Base-by-base conservation (phyloP, 2,888 invertebrate genomes). In the Drosophila atripex region DNA sequence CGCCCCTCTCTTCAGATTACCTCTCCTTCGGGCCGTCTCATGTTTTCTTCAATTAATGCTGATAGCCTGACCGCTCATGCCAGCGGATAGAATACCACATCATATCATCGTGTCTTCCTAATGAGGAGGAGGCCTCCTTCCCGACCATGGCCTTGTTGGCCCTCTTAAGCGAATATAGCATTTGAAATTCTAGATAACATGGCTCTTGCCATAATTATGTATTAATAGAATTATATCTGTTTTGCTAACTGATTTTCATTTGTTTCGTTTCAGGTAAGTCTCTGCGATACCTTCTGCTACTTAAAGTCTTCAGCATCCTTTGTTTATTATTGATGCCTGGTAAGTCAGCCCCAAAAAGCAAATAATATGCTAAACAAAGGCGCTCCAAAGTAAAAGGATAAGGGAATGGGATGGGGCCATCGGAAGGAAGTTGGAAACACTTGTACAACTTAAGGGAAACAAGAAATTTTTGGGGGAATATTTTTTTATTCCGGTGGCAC, bases 391-490 rank as follows among this genome's bases (percentile, higher is more conserved):
- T 21, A 49, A 49, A 50, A 9, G 28, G 46, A 35, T 32, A 32
- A 7, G 30, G 11, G 5, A 14, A 9, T n/a, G 47, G 45, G 18
- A 38, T 46, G 9, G 11, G 11, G 14, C 9, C 41, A 46, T 47
- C 38, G 38, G 46, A 49, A 43, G 54, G 45, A 45, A 59, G 58
- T 59, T 57, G 47, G 47, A 71, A 78, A 86, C 76, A 75, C 82
- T 82, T 86, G 80, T 82, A 72, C 69, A 84, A 78, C 79, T 86
- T 84, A 71, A 71, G 71, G 57, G 79, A 82, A 84, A 79, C 70
- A 70, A 79, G 58, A 74, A 68, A 61, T 66, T 76, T 76, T 43
- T 63, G 1, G 21, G 71, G 35, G n/a, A n/a, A n/a, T 65, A 71
- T 64, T 56, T 46, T 32, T 65, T 69, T 49, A 28, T 56, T 46